These are phyloP conservation scores for Pangasius macronema DNA, from an alignment of 2,797 vertebrate genomes.

Conservation along the genomic window DNA sequence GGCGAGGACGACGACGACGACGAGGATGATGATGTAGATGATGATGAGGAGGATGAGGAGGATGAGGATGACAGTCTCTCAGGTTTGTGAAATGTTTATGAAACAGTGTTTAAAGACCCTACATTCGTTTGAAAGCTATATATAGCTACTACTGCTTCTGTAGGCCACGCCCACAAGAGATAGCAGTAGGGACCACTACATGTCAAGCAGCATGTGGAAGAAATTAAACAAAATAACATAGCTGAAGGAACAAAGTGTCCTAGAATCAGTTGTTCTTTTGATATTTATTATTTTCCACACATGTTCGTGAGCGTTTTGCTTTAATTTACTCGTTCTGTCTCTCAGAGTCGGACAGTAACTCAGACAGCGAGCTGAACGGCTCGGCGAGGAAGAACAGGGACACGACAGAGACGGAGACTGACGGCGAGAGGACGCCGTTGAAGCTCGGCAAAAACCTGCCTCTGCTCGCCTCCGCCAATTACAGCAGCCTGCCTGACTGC, in stretches of 20 bases:
- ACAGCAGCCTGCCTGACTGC: conserved; percentile 77
- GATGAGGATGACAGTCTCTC: conserved; percentile 92
- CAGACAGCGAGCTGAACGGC: conserved; percentile 89
- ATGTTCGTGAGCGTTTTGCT: background rate
- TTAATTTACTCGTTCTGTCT: background rate
- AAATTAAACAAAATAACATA: background rate
- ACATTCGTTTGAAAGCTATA: background rate
- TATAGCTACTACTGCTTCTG: background rate
- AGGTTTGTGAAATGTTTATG: conserved; percentile 73
- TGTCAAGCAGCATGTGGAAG: too few relatives aligned
- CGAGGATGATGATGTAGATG: conserved; percentile 88
- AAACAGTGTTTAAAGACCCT: background rate
- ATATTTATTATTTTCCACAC: background rate
- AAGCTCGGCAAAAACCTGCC: conserved; percentile 86
- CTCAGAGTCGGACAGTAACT: conserved; percentile 96
- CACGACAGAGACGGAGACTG: conserved; percentile 82
- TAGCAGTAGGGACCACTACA: too few relatives aligned
- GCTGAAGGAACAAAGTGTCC: background rate
- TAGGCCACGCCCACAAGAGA: background rate
- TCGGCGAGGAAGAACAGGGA: conserved; percentile 87
- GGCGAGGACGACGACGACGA: conserved; percentile 95
- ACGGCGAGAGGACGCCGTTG: conserved; percentile 85
- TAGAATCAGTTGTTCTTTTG: background rate
- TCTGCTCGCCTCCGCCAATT: conserved; percentile 81
- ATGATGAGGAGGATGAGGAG: conserved; percentile 89